Base-by-base conservation (phyloP, 1,140 invertebrate species). In the Heliconius melpomene region DNA sequence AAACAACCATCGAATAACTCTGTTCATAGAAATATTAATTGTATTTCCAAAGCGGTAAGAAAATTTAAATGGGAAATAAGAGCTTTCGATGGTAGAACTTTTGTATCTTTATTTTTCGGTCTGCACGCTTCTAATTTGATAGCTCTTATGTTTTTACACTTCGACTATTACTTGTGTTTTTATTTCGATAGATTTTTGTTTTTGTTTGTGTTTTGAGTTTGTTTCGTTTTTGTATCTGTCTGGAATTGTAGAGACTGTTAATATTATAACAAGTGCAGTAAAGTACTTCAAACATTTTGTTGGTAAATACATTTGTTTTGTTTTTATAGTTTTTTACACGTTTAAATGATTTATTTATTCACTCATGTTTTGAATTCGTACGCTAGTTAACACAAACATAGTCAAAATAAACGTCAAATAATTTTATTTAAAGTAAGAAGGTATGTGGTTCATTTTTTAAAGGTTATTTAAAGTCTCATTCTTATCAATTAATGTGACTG, bases 91-190 rank as follows among this genome's bases (percentile, higher is more conserved):
- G 32, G 77, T 77, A 76, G 74, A 52, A n/a, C 13, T 79, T 84
- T 82, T 78, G 70, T 85, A 77, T 83, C 80, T 84, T 84, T 85
- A 71, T 82, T 78, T 60, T 72, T 52, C 60, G 72, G 81, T 82
- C 80, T 83, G 82, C 74, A 76, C 72, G 46, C 76, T 83, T 81
- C 76, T 83, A 82, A 83, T 85, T 84, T 83, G 84, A 85, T 87
- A 82, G 84, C 80, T 52, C 80, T 84, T 76, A 74, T 66, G 74
- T 80, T 77, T 80, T 66, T 66, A 29, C 60, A 66, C 60, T 66
- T 66, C 60, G 60, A 66, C 60, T 66, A 66, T 66, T 66, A 29
- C 20, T 60, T 60, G 9, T 66, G 26, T 29, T 66, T 66, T 66
- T 66, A 66, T 66, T 29, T 66, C 26, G 26, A 26, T 66, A 23